Conservation (phyloP, 2,797 vertebrate genomes). For the Crossoptilon crossoptilon region DNA sequence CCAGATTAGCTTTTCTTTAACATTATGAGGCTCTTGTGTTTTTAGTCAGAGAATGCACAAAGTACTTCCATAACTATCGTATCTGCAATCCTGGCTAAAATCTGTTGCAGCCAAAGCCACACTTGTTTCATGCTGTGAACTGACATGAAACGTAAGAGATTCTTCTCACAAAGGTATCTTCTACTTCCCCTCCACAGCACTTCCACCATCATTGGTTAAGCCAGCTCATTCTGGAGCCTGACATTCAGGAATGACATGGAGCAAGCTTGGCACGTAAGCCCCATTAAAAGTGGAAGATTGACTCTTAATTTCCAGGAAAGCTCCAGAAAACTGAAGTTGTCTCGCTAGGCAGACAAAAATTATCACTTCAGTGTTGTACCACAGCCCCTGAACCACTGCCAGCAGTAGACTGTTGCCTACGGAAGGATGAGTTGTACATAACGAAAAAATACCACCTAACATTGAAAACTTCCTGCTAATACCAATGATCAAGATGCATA, state of each 20-base stretch:
- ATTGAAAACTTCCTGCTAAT: background rate
- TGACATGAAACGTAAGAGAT: background rate
- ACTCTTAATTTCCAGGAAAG: background rate
- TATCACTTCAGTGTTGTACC: background rate
- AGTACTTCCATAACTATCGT: background rate
- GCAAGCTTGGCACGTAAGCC: background rate
- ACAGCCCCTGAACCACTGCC: background rate
- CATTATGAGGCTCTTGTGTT: background rate
- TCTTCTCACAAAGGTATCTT: background rate
- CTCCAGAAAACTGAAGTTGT: background rate
- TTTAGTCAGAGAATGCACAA: background rate
- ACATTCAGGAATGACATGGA: background rate
- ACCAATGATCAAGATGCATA: background rate
- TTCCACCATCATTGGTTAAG: accelerated
- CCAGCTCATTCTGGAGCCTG: background rate
- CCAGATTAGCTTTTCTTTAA: background rate
- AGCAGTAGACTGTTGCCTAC: background rate
- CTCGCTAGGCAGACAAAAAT: background rate
- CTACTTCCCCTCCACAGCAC: background rate
- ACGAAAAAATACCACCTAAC: background rate
- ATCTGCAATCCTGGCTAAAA: background rate
- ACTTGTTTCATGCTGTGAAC: background rate
- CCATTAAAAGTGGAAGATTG: background rate
- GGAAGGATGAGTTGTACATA: background rate
- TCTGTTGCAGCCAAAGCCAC: background rate